Base-by-base conservation (phyloP, 2,888 invertebrate genomes). In the Apotomis turbidana region DNA sequence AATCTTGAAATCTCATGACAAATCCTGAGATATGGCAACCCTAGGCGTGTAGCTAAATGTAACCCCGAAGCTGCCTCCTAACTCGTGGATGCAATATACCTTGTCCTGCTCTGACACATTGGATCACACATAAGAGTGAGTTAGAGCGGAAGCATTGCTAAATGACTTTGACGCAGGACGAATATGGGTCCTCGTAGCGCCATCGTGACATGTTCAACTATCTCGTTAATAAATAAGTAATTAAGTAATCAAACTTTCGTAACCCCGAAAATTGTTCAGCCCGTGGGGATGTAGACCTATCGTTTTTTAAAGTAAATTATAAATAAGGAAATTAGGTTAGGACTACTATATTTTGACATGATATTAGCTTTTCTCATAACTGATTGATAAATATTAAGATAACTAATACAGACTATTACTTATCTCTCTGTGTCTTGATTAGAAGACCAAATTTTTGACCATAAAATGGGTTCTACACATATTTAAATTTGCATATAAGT, bases 231-330 rank as follows among this genome's bases (percentile, higher is more conserved):
- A 67, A 71, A 68, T 71, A 58, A 71, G 51, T 67, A 71, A 71
- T 68, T 68, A 71, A 52, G 61, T 67, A 71, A 71, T 71, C 71
- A 68, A 71, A 71, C 67, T 71, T 71, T 51, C 57, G 61, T 57
- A n/a, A 12, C 60, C 46, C 55, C 46, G 66, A 60, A 67, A 67
- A 66, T 44, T 61, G 62, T 55, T 62, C 27, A 36, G 49, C 49
- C 57, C 54, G 44, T 3, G 8, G 12, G 54, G 44, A 46, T 46
- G 46, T 46, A 10, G 55, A 3, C 55, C 27, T 54, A 55, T 54
- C 6, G 15, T 15, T 12, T 55, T 64, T 46, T 9, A 52, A 52
- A 66, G n/a, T 27, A 57, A 27, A 55, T 55, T 15, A 57, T 46
- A n/a, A 46, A 57, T 57, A 0, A 46, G 4, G 13, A n/a, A 27